Evolutionary conservation across 2,113 vertebrate genomes (phyloP), one percentile per base, ranked within the genome.

Genomic region (Stomatorhinus ivindoensis): DNA sequence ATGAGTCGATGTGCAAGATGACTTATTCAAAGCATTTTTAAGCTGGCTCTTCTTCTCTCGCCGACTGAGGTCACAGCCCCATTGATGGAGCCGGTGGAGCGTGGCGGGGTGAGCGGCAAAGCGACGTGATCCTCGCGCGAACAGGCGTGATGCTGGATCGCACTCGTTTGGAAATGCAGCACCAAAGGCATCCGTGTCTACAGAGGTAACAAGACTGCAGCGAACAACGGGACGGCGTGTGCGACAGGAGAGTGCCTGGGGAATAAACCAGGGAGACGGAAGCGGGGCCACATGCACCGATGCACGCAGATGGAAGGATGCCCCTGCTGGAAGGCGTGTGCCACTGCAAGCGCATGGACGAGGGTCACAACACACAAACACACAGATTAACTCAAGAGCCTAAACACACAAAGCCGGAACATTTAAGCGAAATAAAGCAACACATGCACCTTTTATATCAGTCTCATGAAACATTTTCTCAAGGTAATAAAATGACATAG

Each of bases 121-220:
- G 69, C 31, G 4, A 1, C 1, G 2, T 15, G 90, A 73, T 93
- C 48, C 80, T 86, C 85, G 44, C 1, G 53, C 87, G 82, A 90
- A 91, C 90, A 88, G 73, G 80, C 87, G 91, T 50, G n/a, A 27
- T 55, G 65, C 90, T 87, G 39, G 46, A 88, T 92, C 89, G 80
- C 44, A 86, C 91, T 90, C 13, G 87, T 89, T 61, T 91, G 55
- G 83, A 89, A 48, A 19, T 76, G 69, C 90, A 35, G 39, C 73
- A 42, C 73, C 35, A 80, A 80, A 80, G 73, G 73, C 35, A 42
- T 19, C 31, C 17, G 1, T 15, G 31, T 80, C 73, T 42, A 69
- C 61, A 69, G 27, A 69, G 10, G 61, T 69, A 31, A 69, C 9
- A 15, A 31, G 9, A 13, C 61, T 4, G 27, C 61, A 69, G 27